A percentile compares a stretch with the other conserved stretches of the same genome.
Evolutionary conservation across 2,888 invertebrate genomes (phyloP).

Genomic region (Helleia helle): DNA sequence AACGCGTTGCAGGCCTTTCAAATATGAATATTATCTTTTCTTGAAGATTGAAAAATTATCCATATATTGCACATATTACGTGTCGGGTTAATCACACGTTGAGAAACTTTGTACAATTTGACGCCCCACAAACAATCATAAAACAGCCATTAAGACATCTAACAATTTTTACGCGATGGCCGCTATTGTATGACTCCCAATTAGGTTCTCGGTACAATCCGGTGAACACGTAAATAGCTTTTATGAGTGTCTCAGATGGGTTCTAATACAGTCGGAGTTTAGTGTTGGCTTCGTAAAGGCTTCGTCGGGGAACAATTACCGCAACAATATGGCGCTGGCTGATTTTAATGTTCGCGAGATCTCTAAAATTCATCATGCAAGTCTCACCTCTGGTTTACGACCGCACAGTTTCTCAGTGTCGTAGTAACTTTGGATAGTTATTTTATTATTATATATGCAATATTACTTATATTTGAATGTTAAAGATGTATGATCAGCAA

Average conservation of each 20-base stretch:
- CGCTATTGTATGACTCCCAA: slow-evolving; percentile 37
- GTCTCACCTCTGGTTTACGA: slow-evolving; percentile 13
- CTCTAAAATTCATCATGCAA: slow-evolving; percentile 19
- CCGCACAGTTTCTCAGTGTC: no score
- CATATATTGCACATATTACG: no score
- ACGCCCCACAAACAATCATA: no score
- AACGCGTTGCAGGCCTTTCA: no score
- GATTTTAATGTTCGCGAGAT: slow-evolving; percentile 12
- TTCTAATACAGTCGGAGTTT: slow-evolving; percentile 43
- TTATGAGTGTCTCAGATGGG: slow-evolving; percentile 43
- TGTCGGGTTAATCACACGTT: no score
- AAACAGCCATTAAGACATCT: neutral
- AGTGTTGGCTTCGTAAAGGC: slow-evolving; percentile 38
- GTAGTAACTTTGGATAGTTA: no score
- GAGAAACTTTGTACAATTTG: no score
- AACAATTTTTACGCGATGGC: slow-evolving; percentile 14
- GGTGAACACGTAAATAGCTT: slow-evolving; percentile 39
- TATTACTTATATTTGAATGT: no score
- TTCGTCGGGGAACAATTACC: slow-evolving; percentile 27
- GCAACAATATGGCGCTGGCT: slow-evolving; percentile 14
- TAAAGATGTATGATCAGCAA: no score
- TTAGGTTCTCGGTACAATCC: slow-evolving; percentile 40
- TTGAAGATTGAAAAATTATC: no score
- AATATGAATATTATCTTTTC: no score
- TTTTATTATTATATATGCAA: no score